Conservation (phyloP, 2,113 vertebrate species). For the Delphinus delphis region DNA sequence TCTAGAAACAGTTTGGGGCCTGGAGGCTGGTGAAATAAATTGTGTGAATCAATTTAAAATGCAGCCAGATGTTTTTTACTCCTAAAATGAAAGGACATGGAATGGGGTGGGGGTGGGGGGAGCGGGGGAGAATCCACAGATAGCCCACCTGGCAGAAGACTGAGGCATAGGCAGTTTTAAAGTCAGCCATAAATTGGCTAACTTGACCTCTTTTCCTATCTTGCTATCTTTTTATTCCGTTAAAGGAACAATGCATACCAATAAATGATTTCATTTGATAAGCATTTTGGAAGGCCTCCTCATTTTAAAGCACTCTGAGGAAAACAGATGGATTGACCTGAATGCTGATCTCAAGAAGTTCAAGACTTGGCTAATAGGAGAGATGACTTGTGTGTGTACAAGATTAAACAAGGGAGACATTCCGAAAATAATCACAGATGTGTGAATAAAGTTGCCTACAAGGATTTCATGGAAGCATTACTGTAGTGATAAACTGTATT, state of each 20-base stretch:
- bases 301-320: conserved; percentile 34
- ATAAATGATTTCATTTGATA: not conserved
- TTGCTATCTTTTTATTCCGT: not conserved
- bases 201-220: not conserved
- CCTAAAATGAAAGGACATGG: not conserved
- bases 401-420: conserved; percentile 30
- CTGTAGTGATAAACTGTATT: not conserved
- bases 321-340: not conserved
- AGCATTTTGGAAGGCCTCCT: not conserved
- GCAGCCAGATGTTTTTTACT: conserved; percentile 71
- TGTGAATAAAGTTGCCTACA: not conserved
- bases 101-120: no score
- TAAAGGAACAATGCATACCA: not conserved
- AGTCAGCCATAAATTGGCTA: not conserved
- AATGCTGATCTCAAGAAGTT: conserved; percentile 6
- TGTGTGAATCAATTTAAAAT: conserved; percentile 67
- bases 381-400: not conserved
- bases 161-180: not conserved
- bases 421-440: not conserved
- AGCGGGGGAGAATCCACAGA: not conserved
- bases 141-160: not conserved
- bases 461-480: not conserved
- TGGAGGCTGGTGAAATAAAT: conserved; percentile 65
- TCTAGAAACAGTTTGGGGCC: conserved; percentile 57
- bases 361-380: not conserved